Base-by-base conservation (phyloP, 2,113 vertebrate species). In the Herpetotheres cachinnans region DNA sequence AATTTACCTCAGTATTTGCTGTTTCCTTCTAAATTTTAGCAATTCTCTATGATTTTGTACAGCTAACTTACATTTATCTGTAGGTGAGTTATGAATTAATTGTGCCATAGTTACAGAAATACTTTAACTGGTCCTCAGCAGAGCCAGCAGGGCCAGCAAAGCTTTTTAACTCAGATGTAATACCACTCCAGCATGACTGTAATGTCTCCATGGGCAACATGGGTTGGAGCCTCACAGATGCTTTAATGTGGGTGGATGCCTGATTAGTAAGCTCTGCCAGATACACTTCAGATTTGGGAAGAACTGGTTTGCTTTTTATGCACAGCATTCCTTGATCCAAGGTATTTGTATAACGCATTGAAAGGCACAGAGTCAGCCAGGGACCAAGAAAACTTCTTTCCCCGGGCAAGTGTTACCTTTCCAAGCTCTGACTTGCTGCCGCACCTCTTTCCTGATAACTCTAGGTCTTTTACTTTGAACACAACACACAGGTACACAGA, bases 181-280 rank as follows among this genome's bases (percentile, higher is more conserved):
- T 70, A 76, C 44, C 40, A 47, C 44, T 80, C 29, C 6, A 15
- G 5, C 4, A 0, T 50, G 26, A 66, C 50, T 86, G 5, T 42
- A 80, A 56, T 91, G 46, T 67, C 32, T 95, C 56, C 65, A 19
- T 71, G 47, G 72, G 67, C 17, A n/a, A 81, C 86, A 63, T 34
- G 47, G 72, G 7, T 74, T 89, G 50, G 25, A 89, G 80, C 73
- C 52, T 86, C 84, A 59, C 83, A 91, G 93, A 95, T 94, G 89
- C 86, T 82, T 87, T 91, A 42, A 44, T 78, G 95, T 96, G 86
- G 95, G 93, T 67, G 67, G 73, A 30, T 94, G 76, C 47, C 83
- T 89, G 89, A 91, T 94, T 81, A 92, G 83, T 63, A 89, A 94
- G 56, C 65, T 79, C 69, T 96, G 83, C 52, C 69, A 87, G 56